Base-by-base conservation (phyloP, 1,140 invertebrate species). In the Cydia strobilella region DNA sequence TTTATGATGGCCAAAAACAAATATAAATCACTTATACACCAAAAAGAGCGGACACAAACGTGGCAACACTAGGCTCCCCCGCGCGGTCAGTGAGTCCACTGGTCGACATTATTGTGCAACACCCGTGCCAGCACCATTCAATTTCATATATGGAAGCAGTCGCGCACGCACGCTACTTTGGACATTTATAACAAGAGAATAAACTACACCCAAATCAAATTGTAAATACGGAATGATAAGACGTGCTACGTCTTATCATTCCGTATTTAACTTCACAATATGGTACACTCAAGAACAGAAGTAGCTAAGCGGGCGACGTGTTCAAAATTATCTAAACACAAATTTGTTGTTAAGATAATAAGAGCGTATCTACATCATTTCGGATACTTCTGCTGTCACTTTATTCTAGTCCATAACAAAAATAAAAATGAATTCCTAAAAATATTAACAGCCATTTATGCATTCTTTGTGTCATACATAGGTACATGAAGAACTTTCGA, bases 111-210 rank as follows among this genome's bases (percentile, higher is more conserved):
- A 89, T 85, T 87, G 86, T 89, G 90, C 89, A 88, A 84, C 84
- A 77, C 86, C 81, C 87, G 89, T 90, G 85, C 87, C 82, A 85
- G 81, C 79, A 82, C 79, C 82, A 90, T 91, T 91, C 90, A 90
- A 91, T 91, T 91, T 88, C 90, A 87, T 84, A 91, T 91, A 92
- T 87, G 90, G 89, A 82, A 86, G 76, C 81, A 77, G 83, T 79
- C 86, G 85, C 82, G 84, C 86, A 85, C 85, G 87, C 88, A 86
- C 86, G 83, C 85, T 76, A 78, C 81, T 84, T 86, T 87, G 83
- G 82, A 81, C 84, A 79, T 79, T 84, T 81, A 82, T 81, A 79
- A 78, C 78, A 81, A 82, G 82, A 76, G 76, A 84, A 84, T 76
- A 54, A 84, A 82, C 79, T 77, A 80, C 77, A 82, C 76, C 77